Base-by-base conservation (phyloP, 1,140 invertebrate species). In the Drosophila tani region DNA sequence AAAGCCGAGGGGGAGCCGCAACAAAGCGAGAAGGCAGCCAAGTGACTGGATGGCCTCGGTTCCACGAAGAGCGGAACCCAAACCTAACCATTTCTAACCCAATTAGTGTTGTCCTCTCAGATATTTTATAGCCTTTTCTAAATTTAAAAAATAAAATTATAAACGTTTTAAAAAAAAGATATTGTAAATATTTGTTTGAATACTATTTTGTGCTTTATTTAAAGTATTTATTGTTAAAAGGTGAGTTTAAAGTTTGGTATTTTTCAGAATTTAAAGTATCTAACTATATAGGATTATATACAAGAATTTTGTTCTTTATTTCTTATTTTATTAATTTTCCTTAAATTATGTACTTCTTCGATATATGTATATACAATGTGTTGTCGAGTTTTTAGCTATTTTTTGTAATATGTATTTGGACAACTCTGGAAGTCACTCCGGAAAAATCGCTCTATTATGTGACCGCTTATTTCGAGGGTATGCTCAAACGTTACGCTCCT, bases 401-500 rank as follows among this genome's bases (percentile, higher is more conserved):
- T 35, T 64, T 60, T n/a, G 0, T 3, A 35, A 2, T 21, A 6
- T 4, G 3, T 43, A 35, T 15, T 15, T 17, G 5, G 15, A 7
- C 63, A 24, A 1, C 17, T 15, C 50, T 43, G 15, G 29, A 12
- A 2, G 6, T 9, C 51, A 29, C 12, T 27, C 14, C 2, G 14
- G 40, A 57, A 80, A 78, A 69, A 83, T 73, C 67, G 62, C 65
- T 81, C 82, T 69, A 84, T 81, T 81, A 75, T 51, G 50, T 19
- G 41, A n/a, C 19, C 43, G n/a, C 5, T 38, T 12, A 15, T 15
- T 51, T 38, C 32, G n/a, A 38, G 64, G 64, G 59, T 57, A 77
- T 80, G 60, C 74, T 87, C 64, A 88, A 88, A 83, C 65, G 83
- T 81, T 81, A 74, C 84, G 83, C 67, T 86, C 64, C 65, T 87